Base-by-base conservation (phyloP, 2,113 vertebrate species). In the Tringa solitaria region DNA sequence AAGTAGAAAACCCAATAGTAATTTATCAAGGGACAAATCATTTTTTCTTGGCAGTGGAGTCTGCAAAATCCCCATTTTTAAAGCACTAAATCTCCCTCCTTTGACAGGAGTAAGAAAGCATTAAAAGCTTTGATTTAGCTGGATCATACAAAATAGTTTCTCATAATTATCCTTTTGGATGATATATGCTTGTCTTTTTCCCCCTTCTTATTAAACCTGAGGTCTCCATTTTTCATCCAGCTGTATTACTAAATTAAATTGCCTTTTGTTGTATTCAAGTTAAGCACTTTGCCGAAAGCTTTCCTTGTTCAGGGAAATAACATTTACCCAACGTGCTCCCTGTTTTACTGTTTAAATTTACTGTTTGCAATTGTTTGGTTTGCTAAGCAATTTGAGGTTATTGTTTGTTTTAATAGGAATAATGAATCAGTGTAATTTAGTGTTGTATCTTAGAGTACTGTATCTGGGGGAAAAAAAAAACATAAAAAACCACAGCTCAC, bases 61-160 rank as follows among this genome's bases (percentile, higher is more conserved):
- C 98, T 98, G 98, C 98, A 98, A 98, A 98, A 98, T 98, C 97
- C 98, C 97, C 97, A 98, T 98, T 98, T 98, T 98, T 98, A 98
- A 98, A 96, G 97, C 95, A 97, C 95, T 98, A 98, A 98, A 98
- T 98, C 98, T 98, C 97, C 93, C 87, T 98, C 94, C 96, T 98
- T 98, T 98, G 98, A 98, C 98, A 98, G 98, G 96, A 97, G 97
- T 98, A 98, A 98, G 98, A 98, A 98, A 98, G 98, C 98, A 98
- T 98, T 98, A 98, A 98, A 98, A 98, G 98, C 97, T 98, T 98
- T 98, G 98, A 98, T 98, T 98, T 98, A 98, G 98, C 98, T 96
- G 97, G 98, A 98, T 98, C 98, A 98, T 97, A 98, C 98, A 98
- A 98, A 98, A 98, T 98, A 98, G 98, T 98, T 98, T 98, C 98